Evolutionary conservation across 2,113 vertebrate genomes (phyloP).

Genomic region (Platysteira castanea): DNA sequence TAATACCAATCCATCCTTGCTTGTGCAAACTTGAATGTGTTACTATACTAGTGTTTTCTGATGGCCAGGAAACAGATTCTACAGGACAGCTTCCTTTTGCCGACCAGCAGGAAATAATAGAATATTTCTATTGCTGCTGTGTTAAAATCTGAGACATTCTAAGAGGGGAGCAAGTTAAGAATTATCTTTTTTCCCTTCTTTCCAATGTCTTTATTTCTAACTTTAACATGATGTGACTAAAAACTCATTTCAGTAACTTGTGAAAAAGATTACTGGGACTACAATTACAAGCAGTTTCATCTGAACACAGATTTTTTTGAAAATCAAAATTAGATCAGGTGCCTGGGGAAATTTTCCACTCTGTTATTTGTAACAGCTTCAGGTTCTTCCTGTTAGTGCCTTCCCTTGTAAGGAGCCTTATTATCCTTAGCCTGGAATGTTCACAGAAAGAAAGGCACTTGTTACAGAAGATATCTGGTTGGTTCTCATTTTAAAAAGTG

Average conservation of each 20-base stretch:
- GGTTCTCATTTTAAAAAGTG: not conserved
- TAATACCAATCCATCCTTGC: not conserved
- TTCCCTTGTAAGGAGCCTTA: not conserved
- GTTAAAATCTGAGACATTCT: not conserved
- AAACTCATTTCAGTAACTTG: not conserved
- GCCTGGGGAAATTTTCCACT: slow-evolving; percentile 19
- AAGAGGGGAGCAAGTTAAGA: not conserved
- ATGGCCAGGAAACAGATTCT: slow-evolving; percentile 35
- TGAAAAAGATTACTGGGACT: not conserved
- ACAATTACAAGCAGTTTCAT: not conserved
- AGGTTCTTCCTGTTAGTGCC: not conserved
- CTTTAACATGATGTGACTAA: not conserved
- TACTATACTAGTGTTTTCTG: not conserved
- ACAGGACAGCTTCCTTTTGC: slow-evolving; percentile 29
- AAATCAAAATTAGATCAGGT: slow-evolving; percentile 24
- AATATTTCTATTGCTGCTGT: slow-evolving; percentile 18
- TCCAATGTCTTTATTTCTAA: not conserved
- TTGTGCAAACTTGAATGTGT: not conserved
- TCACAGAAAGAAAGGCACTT: not conserved
- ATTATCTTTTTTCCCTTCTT: not conserved
- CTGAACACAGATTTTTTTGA: slow-evolving; percentile 9
- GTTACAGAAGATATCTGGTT: not conserved
- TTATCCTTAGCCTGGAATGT: not conserved
- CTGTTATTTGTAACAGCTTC: not conserved
- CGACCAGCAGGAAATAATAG: slow-evolving; percentile 8